Percentiles rank a stretch among this genome's conserved stretches.
phyloP scores from a whole-genome alignment of 1,140 invertebrate species.

The Dufourea novaeangliae region DNA sequence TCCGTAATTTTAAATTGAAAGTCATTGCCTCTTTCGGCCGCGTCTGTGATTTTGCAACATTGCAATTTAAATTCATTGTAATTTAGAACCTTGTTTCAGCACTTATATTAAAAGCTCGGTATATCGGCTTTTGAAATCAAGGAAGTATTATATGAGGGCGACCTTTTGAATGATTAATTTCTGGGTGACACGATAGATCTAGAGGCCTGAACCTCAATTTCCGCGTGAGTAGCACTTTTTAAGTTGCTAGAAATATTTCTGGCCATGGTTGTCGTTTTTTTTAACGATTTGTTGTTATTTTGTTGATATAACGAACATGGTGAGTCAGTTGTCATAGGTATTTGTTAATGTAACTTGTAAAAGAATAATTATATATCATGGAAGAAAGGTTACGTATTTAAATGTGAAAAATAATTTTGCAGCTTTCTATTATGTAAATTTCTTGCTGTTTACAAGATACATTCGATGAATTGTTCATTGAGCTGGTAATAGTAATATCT shows the following conservation, averaged over 20 bases:
- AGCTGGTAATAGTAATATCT: too few relatives aligned
- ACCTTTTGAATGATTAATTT: constrained; percentile 9
- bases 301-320: too few relatives aligned
- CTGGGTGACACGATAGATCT: neutral
- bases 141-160: neutral
- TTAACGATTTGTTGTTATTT: neutral
- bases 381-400: too few relatives aligned
- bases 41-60: neutral
- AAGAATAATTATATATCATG: too few relatives aligned
- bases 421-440: too few relatives aligned
- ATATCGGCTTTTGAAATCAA: neutral
- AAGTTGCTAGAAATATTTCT: neutral
- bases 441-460: too few relatives aligned
- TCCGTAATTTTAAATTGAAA: neutral
- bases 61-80: neutral
- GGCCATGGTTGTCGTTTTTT: neutral
- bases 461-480: too few relatives aligned
- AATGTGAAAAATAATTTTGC: too few relatives aligned
- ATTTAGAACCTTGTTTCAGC: neutral
- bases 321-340: too few relatives aligned
- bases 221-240: neutral
- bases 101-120: neutral
- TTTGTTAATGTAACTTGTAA: too few relatives aligned
- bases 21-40: neutral
- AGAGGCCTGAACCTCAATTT: neutral